phyloP scores from a whole-genome alignment of 1,140 invertebrate species.

The Drosophila arawakana region DNA sequence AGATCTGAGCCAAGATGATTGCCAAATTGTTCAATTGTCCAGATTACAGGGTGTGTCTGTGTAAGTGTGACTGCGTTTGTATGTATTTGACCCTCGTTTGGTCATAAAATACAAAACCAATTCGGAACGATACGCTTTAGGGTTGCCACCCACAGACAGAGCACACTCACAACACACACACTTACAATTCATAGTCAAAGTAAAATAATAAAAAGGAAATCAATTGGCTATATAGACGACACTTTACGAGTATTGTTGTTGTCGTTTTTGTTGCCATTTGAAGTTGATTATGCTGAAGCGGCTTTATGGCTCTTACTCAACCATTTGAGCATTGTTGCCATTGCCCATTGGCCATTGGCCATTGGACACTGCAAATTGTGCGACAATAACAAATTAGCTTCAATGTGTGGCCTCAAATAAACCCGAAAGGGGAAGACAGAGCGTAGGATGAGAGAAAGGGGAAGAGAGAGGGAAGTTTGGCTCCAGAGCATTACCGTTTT shows the following conservation, averaged over 20 bases:
- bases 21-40: constrained; percentile 12
- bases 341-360: not conserved
- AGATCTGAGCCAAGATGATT: constrained; percentile 22
- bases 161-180: too few species aligned
- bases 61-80: not conserved
- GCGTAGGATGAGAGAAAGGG: not conserved
- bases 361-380: constrained; percentile 57
- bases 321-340: constrained; percentile 30
- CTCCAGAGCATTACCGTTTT: constrained; percentile 39
- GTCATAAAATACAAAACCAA: constrained; percentile 41
- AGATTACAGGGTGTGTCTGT: constrained; percentile 15
- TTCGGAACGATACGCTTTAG: constrained; percentile 22
- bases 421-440: not conserved
- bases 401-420: constrained; percentile 39
- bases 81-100: constrained; percentile 8
- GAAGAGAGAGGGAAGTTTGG: not conserved
- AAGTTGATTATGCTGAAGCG: constrained; percentile 63
- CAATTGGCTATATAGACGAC: constrained; percentile 68
- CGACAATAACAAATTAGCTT: constrained; percentile 79
- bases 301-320: constrained; percentile 35
- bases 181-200: constrained; percentile 4
- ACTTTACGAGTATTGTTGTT: constrained; percentile 61
- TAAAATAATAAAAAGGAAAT: constrained; percentile 42
- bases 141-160: not conserved
- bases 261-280: constrained; percentile 47